Base-by-base conservation (phyloP, 2,797 vertebrate species). In the Mormyrus hasselquistii region DNA sequence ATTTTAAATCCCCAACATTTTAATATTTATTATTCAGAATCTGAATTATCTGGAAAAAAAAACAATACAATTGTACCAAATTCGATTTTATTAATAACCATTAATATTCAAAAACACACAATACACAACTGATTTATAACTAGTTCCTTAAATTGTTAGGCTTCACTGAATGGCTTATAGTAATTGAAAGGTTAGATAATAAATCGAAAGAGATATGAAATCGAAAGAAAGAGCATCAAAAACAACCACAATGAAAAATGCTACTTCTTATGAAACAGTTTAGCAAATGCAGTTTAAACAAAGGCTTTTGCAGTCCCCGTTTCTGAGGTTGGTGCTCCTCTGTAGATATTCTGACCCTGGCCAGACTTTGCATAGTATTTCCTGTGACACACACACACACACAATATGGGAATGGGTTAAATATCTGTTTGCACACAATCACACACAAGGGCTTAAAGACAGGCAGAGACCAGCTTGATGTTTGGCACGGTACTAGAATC, bases 261-360 rank as follows among this genome's bases (percentile, higher is more conserved):
- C 57, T 65, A 88, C 57, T 65, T 65, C 38, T 65, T 62, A 19
- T 38, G 52, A 87, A 55, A 94, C 92, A 93, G 88, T 90, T 93
- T 92, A 92, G 19, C 19, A 29, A 49, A 69, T 65, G 53, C 25
- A 49, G 29, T 19, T 94, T 86, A 96, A 89, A 96, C 95, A 25
- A 95, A 96, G 5, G 95, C 95, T 91, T 94, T 96, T 65, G 90
- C 55, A 89, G 87, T 82, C 86, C 88, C 41, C 62, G 41, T 16
- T 47, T 95, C 93, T 0, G 92, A 92, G 4, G 88, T 22, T 1
- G 90, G 73, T 2, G 92, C 91, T 0, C 92, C 91, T 90, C 89
- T 90, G 93, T 96, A 95, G 92, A 96, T 95, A 91, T 90, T 93
- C 49, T 90, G 94, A 1, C 90, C 93, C 69, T 79, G 83, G 4